phyloP scores from a whole-genome alignment of 1,140 invertebrate species.

The Cotesia typhae region DNA sequence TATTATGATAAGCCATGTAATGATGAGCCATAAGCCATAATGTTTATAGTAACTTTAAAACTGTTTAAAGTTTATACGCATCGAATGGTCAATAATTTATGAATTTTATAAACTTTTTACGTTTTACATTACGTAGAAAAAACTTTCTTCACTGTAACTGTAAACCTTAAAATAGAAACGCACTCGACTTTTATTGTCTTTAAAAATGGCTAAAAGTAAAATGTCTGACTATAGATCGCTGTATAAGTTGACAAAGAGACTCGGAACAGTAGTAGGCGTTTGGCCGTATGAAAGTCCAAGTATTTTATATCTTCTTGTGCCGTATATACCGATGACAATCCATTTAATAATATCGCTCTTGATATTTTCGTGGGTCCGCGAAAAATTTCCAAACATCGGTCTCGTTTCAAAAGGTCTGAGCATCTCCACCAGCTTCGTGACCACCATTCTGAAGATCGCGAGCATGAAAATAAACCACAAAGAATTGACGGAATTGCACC shows the following conservation, averaged over 20 bases:
- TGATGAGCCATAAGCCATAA: background rate
- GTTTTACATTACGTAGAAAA: no score
- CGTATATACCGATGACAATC: background rate
- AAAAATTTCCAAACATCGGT: conserved; percentile 1
- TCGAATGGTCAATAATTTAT: no score
- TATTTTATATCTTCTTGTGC: background rate
- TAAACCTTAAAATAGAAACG: no score
- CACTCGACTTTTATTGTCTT: no score
- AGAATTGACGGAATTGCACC: conserved; percentile 17
- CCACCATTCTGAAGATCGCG: background rate
- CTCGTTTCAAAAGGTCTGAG: background rate
- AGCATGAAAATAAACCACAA: conserved; percentile 27
- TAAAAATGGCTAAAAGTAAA: no score
- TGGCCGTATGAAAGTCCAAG: background rate
- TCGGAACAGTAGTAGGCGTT: background rate
- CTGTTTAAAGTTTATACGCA: no score
- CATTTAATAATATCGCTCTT: background rate
- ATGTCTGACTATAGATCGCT: background rate
- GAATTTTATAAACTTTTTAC: no score
- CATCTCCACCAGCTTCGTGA: background rate
- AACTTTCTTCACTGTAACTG: background rate
- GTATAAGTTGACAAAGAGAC: background rate
- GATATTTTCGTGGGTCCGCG: background rate
- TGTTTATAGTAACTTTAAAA: no score
- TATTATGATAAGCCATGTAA: background rate